Evolutionary conservation across 2,888 invertebrate genomes (phyloP), one percentile per base, ranked within the genome.

Genomic region (Lycophotia porphyrea): DNA sequence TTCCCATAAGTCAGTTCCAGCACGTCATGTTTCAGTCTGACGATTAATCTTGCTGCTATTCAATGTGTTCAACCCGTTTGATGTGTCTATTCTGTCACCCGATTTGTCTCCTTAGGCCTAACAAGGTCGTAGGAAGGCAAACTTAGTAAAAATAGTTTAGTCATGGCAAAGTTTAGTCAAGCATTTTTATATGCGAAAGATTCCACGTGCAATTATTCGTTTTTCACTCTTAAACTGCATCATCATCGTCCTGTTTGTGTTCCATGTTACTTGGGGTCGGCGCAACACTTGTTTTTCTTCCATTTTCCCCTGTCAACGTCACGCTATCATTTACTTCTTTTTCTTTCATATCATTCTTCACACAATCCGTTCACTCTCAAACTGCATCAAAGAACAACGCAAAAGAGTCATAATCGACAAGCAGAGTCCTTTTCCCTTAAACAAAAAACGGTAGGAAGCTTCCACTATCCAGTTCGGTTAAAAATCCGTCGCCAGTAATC

Each of bases 401-500:
- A 64, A 61, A 42, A 36, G 2, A 24, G 7, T 9, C 42, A 47
- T 42, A 9, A 42, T 15, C 15, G 27, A 55, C 11, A 49, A 52
- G 8, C 15, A 18, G 3, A 34, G 9, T 3, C 18, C 21, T 64
- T 71, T 52, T 27, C 9, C 18, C 1, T 24, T 42, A 24, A 44
- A 74, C 34, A 61, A 49, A 70, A 72, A 69, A 31, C 18, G 24
- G 68, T 27, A 70, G 42, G 39, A 55, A 13, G 42, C 31, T 42
- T 60, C 42, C 34, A 71, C 60, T 74, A 64, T 71, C 65, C 58
- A 44, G 70, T 61, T 68, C 24, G 60, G 61, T 65, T 71, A 63
- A 77, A 84, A 78, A 60, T 39, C 74, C 31, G 63, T 75, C 78
- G 44, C 31, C 72, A 49, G 71, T 80, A 80, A 82, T 84, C 80